Base-by-base conservation (phyloP, 2,797 vertebrate genomes). In the Balearica regulorum region DNA sequence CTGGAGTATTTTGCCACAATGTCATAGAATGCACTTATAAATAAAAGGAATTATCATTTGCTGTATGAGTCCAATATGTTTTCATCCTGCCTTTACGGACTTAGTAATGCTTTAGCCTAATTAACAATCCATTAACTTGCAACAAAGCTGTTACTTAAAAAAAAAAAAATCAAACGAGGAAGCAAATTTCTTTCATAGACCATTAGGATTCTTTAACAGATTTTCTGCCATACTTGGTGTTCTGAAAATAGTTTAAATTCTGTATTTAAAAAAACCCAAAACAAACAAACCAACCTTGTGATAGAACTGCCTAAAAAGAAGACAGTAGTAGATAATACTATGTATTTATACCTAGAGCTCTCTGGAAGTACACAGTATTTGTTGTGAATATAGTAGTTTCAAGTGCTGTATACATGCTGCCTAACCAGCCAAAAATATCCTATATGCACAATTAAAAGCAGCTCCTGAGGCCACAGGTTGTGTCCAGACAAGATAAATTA, bases 221-320 rank as follows among this genome's bases (percentile, higher is more conserved):
- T 85, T 76, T 89, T 80, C 46, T 76, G 41, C 15, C 6, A 7
- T 69, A 21, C 44, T 61, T 6, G 5, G 10, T 65, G 21, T 82
- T 77, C 39, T 66, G 43, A 62, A 83, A 80, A 77, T 22, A 53
- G 22, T 33, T 65, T 37, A 41, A 70, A 33, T 83, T 89, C 29
- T 69, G 2, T 76, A 24, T 76, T 17, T 16, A 35, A 48, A 72
- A 83, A 54, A 2, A 1, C 0, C 5, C n/a, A n/a, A n/a, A n/a
- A n/a, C 3, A 26, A n/a, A 51, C 11, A 28, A 26, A 16, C 10
- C 25, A 57, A 33, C 11, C 5, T 10, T 69, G 10, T 68, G 53
- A 49, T 57, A 16, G 35, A 85, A 35, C 41, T 55, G 8, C 41
- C 54, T 54, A 61, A 72, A 84, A 58, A 58, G 28, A 46, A 51